These are phyloP conservation scores for Nezara viridula DNA, from an alignment of 2,888 invertebrate species.

Conservation along the genomic window DNA sequence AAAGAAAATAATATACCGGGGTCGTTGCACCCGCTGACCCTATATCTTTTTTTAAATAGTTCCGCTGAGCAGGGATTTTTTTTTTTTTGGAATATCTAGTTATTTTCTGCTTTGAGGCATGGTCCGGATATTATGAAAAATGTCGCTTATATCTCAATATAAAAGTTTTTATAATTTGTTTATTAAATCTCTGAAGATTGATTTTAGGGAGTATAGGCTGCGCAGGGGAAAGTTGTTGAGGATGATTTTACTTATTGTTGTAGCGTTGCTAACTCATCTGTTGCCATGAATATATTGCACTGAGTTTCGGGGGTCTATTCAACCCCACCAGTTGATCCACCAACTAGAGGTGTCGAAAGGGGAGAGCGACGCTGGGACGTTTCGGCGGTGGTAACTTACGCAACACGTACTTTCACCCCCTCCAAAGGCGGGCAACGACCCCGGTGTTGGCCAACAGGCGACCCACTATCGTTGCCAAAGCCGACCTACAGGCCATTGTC, in stretches of 20 bases:
- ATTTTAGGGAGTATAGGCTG: not conserved
- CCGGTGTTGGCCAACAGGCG: slow-evolving; percentile 34
- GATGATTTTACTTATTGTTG: not conserved
- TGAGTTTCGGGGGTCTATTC: slow-evolving; percentile 27
- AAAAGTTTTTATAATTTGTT: too few species aligned
- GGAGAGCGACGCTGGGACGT: slow-evolving; percentile 48
- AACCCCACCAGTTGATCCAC: slow-evolving; percentile 15
- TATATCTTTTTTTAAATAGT: not conserved
- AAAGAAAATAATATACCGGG: not conserved
- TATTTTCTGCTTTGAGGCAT: not conserved
- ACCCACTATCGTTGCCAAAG: slow-evolving; percentile 41
- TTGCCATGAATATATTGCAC: not conserved
- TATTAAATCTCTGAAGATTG: too few species aligned
- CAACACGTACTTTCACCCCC: slow-evolving; percentile 48
- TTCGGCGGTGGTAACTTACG: slow-evolving; percentile 44
- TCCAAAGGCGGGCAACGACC: slow-evolving; percentile 48
- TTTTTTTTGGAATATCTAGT: not conserved
- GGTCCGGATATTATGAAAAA: not conserved
- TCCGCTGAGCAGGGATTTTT: not conserved
- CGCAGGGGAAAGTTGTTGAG: not conserved
- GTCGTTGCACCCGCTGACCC: not conserved
- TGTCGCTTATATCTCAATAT: not conserved
- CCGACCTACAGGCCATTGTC: slow-evolving; percentile 41
- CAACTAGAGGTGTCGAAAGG: slow-evolving; percentile 15
- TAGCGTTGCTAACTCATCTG: not conserved